Evolutionary conservation across 2,888 invertebrate genomes (phyloP), one percentile per base, ranked within the genome.

Genomic region (Parnassius smintheus): DNA sequence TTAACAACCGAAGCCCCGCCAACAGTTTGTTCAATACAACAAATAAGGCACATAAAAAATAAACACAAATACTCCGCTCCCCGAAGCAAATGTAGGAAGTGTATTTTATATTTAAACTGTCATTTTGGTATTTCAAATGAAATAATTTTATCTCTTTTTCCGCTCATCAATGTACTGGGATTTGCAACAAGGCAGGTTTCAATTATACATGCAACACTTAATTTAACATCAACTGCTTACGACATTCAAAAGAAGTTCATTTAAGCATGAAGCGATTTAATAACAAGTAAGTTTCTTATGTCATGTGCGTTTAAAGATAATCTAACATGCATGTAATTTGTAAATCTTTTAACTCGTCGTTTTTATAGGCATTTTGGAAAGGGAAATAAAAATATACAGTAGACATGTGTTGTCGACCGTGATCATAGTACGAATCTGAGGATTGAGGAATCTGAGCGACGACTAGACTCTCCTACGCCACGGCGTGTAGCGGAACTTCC

Each of bases 401-500:
- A 71, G 72, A 70, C 67, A 68, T 64, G 72, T 73, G 78, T 73
- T 77, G 73, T 74, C 75, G 74, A 79, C 72, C 83, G 78, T 80
- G 83, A 80, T 84, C 66, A 66, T 62, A 65, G 71, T 71, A 75
- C 74, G 72, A 75, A 81, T 73, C 76, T 72, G 75, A 73, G 18
- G 72, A 75, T 75, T 72, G 75, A 73, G 18, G 72, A 75, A 81
- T 73, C 76, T 72, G 75, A 73, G 73, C 77, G 75, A 65, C 68
- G 66, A 73, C 67, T 68, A 72, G 71, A 67, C 70, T 69, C 62
- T 69, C 18, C 18, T 67, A 73, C 74, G 72, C 66, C 65, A 71
- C 68, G 72, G 72, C 76, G 83, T 82, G 83, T 87, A 76, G 86
- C 86, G 90, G 88, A 89, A 90, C 88, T 88, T 68, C 69, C 69